These are phyloP conservation scores for Sebastes matsubarae DNA, from an alignment of 2,797 vertebrate genomes.

Conservation along the genomic window DNA sequence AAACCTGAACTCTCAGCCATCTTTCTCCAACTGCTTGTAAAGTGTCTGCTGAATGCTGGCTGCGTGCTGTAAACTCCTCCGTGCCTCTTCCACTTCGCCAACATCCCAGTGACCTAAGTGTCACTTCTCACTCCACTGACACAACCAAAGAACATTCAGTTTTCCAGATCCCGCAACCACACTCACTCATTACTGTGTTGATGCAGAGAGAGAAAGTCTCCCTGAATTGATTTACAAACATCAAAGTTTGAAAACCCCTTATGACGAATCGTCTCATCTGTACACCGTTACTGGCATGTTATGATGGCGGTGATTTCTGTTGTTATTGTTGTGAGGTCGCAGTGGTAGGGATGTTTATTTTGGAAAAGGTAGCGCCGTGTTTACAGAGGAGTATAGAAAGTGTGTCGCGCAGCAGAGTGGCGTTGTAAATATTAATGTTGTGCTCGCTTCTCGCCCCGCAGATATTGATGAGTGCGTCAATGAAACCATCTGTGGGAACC, in stretches of 20 bases:
- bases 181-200: not conserved
- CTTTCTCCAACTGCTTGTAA: constrained; percentile 30
- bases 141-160: constrained; percentile 17
- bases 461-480: constrained; percentile 81
- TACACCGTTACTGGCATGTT: constrained; percentile 49
- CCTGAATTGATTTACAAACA: constrained; percentile 21
- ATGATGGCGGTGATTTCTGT: constrained; percentile 54
- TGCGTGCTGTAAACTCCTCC: constrained; percentile 10
- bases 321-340: constrained; percentile 46
- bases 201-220: constrained; percentile 3
- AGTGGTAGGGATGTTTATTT: constrained; percentile 56
- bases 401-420: constrained; percentile 16
- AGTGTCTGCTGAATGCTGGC: constrained; percentile 36
- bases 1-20: constrained; percentile 32
- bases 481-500: constrained; percentile 79
- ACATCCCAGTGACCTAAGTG: constrained; percentile 26
- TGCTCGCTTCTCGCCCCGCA: constrained; percentile 39
- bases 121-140: constrained; percentile 45
- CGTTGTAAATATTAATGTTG: constrained; percentile 53
- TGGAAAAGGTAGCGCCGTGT: constrained; percentile 23
- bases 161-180: constrained; percentile 38
- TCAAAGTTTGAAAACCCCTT: constrained; percentile 50
- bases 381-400: constrained; percentile 29
- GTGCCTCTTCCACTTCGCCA: constrained; percentile 26
- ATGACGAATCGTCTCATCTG: constrained; percentile 36